Evolutionary conservation across 2,888 invertebrate species (phyloP).

Genomic region (Melanargia galathea): DNA sequence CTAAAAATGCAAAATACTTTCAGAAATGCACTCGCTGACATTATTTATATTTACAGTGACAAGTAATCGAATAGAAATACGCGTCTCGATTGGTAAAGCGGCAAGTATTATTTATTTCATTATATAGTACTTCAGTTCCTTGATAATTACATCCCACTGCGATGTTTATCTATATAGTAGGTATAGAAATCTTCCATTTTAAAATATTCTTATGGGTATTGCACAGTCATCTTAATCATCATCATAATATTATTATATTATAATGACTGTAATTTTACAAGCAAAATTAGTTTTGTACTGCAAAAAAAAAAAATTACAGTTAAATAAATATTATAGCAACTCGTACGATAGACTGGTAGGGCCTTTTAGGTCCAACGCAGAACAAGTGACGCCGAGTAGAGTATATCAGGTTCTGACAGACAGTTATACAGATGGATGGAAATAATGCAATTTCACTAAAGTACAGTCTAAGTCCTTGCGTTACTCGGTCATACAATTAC

Average conservation of each 20-base stretch:
- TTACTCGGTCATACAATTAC: too few species aligned
- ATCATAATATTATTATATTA: too few species aligned
- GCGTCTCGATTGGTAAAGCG: not conserved
- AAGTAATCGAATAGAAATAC: not conserved
- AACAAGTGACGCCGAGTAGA: too few species aligned
- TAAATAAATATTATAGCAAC: too few species aligned
- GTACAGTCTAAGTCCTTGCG: too few species aligned
- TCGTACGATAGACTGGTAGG: too few species aligned
- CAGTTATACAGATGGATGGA: too few species aligned
- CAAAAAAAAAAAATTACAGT: not conserved
- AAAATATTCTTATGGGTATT: not conserved
- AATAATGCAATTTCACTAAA: too few species aligned
- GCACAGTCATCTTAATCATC: not conserved
- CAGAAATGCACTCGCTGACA: constrained; percentile 10
- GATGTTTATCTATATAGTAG: not conserved
- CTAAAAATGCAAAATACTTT: constrained; percentile 11
- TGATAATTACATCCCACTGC: not conserved
- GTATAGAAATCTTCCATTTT: not conserved
- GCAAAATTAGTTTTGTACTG: not conserved
- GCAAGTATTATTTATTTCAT: not conserved
- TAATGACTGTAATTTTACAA: not conserved
- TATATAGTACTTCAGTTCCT: not conserved
- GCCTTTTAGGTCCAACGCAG: too few species aligned
- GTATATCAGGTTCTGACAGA: too few species aligned
- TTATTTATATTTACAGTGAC: not conserved